These are phyloP conservation scores for Epizoanthus stellaris DNA, from an alignment of 92 coral and sea anemone genomes.

Conservation along the genomic window DNA sequence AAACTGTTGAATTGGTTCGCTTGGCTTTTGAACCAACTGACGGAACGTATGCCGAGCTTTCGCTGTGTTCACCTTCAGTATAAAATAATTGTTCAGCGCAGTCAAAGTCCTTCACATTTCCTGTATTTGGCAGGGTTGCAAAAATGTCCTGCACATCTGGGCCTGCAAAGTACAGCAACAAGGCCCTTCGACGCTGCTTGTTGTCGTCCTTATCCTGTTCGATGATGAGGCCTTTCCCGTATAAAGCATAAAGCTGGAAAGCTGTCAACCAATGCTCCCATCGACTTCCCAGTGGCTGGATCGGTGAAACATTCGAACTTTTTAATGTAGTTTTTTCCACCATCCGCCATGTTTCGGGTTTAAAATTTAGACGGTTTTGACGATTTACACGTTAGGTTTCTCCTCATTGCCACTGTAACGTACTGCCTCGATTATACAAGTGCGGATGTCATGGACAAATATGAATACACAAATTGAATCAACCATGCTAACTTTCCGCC, in stretches of 20 bases:
- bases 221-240: constrained; percentile 51
- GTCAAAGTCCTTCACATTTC: constrained; percentile 38
- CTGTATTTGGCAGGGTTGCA: constrained; percentile 40
- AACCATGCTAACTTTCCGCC: too few relatives aligned
- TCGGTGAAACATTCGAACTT: constrained; percentile 10
- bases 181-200: constrained; percentile 53
- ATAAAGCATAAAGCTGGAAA: constrained; percentile 51
- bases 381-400: too few relatives aligned
- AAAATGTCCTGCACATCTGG: constrained; percentile 43
- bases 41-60: constrained; percentile 57
- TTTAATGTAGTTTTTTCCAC: constrained; percentile 1
- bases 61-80: constrained; percentile 53
- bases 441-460: too few relatives aligned
- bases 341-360: too few relatives aligned
- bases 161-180: constrained; percentile 54
- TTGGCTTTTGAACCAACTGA: constrained; percentile 21
- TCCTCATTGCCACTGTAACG: too few relatives aligned
- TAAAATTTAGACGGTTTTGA: too few relatives aligned
- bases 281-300: constrained; percentile 15
- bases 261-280: constrained; percentile 43
- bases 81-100: constrained; percentile 48
- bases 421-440: too few relatives aligned
- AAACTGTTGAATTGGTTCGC: constrained; percentile 34
- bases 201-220: constrained; percentile 7
- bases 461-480: too few relatives aligned